Conservation (phyloP, 1,140 invertebrate genomes). For the Dreissena rostriformis region DNA sequence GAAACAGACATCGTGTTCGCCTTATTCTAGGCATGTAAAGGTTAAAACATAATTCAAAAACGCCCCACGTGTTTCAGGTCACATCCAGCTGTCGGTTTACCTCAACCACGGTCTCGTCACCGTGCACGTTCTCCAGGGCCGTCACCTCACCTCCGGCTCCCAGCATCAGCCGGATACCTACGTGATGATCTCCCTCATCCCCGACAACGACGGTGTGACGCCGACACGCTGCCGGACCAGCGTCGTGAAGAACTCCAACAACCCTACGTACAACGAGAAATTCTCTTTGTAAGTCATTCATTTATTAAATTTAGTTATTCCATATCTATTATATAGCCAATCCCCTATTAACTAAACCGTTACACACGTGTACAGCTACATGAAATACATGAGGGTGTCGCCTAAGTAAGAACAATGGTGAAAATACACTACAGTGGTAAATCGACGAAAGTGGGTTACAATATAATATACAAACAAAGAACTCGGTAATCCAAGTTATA, state of each 20-base stretch:
- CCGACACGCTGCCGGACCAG: constrained; percentile 80
- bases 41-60: background rate
- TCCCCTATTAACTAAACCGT: no score
- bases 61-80: constrained; percentile 49
- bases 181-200: constrained; percentile 54
- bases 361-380: no score
- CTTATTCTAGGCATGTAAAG: background rate
- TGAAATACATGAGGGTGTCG: no score
- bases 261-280: constrained; percentile 81
- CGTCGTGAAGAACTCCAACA: constrained; percentile 77
- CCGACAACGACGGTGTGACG: constrained; percentile 66
- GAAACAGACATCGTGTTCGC: background rate
- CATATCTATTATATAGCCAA: no score
- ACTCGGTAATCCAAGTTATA: no score
- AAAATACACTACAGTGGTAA: no score
- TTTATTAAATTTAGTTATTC: background rate
- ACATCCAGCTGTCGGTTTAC: constrained; percentile 49
- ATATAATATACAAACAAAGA: no score
- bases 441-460: no score
- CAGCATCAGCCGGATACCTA: background rate
- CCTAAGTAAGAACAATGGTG: no score
- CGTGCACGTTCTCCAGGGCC: constrained; percentile 25
- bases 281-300: constrained; percentile 77
- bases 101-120: constrained; percentile 52
- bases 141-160: no score